Conservation (phyloP, 2,113 vertebrate genomes). For the Antigone vipio region DNA sequence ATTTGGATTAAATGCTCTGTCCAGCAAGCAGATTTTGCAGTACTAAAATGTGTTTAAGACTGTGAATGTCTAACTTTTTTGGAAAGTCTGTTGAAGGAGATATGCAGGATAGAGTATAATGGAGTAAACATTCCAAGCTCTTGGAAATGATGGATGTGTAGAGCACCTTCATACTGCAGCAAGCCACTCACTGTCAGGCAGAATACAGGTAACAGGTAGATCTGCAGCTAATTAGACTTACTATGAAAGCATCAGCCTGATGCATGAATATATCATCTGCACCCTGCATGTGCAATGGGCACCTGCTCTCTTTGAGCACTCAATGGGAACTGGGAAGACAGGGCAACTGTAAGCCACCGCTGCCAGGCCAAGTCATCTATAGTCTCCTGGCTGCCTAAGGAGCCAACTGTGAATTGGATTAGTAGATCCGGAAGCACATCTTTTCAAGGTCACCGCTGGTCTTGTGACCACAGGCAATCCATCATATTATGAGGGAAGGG, state of each 20-base stretch:
- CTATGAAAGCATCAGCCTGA: not conserved
- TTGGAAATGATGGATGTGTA: not conserved
- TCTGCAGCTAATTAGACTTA: not conserved
- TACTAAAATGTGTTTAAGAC: not conserved
- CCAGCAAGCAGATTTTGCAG: not conserved
- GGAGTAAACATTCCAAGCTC: not conserved
- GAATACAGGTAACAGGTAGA: not conserved
- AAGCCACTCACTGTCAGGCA: not conserved
- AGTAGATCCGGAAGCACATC: rapidly evolving
- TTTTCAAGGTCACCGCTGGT: not conserved
- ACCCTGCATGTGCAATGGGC: not conserved
- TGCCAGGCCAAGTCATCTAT: not conserved
- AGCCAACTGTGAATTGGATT: rapidly evolving
- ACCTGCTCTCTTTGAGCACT: not conserved
- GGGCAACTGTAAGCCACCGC: not conserved
- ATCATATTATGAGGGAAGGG: not conserved
- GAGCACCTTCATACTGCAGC: not conserved
- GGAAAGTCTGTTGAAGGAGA: not conserved
- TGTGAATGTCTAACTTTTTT: not conserved
- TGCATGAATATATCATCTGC: not conserved
- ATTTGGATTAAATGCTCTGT: not conserved
- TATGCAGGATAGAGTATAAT: rapidly evolving
- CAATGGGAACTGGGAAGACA: not conserved
- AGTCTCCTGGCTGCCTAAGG: not conserved
- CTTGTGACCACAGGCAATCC: not conserved